Evolutionary conservation across 2,797 vertebrate genomes (phyloP), one percentile per base, ranked within the genome.

Genomic region (Anas georgica): DNA sequence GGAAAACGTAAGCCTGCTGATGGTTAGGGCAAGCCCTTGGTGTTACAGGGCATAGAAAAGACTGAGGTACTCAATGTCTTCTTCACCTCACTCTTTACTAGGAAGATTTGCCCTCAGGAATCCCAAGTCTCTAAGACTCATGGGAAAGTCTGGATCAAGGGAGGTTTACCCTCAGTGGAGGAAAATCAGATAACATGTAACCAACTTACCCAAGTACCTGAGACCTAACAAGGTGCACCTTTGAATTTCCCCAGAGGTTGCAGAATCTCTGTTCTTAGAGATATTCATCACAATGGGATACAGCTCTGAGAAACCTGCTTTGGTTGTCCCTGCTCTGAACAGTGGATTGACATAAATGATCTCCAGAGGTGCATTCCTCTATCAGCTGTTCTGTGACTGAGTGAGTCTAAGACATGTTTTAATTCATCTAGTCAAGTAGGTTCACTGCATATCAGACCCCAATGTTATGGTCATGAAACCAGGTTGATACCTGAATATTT

Each of bases 171-270:
- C 0, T 43, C n/a, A 75, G 17, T 59, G 43, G 17, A 63, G 13
- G 6, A 66, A 12, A 12, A 80, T 60, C 17, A 48, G 17, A 12
- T 15, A 64, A 43, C 26, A 13, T 8, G 58, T 72, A 55, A 67
- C 8, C 6, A 10, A 69, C 26, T 18, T 26, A 35, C 2, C 9
- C 8, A 75, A 45, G 22, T 59, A 29, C 69, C 46, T 81, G 48
- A 55, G 39, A 58, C 10, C 4, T 29, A 7, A 29, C 26, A 29
- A 16, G 50, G 26, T 29, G 50, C 26, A 52, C 50, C 50, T 52
- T 28, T 52, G 15, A 52, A 28, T n/a, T 43, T 79, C 6, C 7
- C 15, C 0, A 0, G 10, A 8, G 3, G 4, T 17, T 48, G 5
- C 48, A 22, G 21, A 45, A 7, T 67, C 18, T 67, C 11, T n/a